Percentiles rank a stretch among this genome's conserved stretches.
Evolutionary conservation across 2,888 invertebrate genomes (phyloP).

Genomic region (Bruchidius siliquastri): DNA sequence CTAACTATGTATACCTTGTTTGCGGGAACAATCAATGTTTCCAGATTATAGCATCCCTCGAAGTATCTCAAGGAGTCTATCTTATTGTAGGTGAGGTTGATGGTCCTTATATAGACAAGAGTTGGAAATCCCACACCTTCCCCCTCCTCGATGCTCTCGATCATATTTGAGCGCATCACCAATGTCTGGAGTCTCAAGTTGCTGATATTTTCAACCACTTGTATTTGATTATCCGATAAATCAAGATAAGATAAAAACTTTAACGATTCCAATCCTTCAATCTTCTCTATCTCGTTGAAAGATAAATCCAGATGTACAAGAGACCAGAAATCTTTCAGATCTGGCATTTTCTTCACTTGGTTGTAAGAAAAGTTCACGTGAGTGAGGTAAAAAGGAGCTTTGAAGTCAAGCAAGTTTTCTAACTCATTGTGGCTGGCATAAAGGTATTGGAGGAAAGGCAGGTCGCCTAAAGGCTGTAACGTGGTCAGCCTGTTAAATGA

Average conservation of each 20-base stretch:
- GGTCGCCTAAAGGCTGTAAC: conserved; percentile 49
- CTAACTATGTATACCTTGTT: conserved; percentile 37
- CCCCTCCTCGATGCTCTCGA: conserved; percentile 38
- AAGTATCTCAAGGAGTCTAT: conserved; percentile 54
- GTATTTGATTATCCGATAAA: conserved; percentile 57
- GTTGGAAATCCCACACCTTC: conserved; percentile 49
- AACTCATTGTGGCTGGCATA: conserved; percentile 56
- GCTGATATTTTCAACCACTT: conserved; percentile 54
- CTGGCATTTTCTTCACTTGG: conserved; percentile 50
- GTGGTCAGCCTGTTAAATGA: conserved; percentile 54
- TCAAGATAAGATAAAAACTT: conserved; percentile 57
- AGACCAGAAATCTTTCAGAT: conserved; percentile 58
- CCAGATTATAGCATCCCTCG: conserved; percentile 40
- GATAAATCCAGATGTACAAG: conserved; percentile 57
- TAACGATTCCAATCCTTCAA: conserved; percentile 49
- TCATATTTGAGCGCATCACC: conserved; percentile 30
- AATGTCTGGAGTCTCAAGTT: conserved; percentile 45
- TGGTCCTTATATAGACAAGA: conserved; percentile 50
- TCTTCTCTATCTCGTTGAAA: conserved; percentile 55
- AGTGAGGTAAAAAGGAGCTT: conserved; percentile 58
- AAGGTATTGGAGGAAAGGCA: conserved; percentile 56
- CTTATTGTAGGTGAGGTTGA: conserved; percentile 54
- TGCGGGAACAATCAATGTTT: conserved; percentile 37
- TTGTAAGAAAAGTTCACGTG: conserved; percentile 59
- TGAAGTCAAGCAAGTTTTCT: conserved; percentile 52